A percentile compares a stretch with the other conserved stretches of the same genome.
phyloP scores from a whole-genome alignment of 1,140 invertebrate species.

The Watersipora subatra region DNA sequence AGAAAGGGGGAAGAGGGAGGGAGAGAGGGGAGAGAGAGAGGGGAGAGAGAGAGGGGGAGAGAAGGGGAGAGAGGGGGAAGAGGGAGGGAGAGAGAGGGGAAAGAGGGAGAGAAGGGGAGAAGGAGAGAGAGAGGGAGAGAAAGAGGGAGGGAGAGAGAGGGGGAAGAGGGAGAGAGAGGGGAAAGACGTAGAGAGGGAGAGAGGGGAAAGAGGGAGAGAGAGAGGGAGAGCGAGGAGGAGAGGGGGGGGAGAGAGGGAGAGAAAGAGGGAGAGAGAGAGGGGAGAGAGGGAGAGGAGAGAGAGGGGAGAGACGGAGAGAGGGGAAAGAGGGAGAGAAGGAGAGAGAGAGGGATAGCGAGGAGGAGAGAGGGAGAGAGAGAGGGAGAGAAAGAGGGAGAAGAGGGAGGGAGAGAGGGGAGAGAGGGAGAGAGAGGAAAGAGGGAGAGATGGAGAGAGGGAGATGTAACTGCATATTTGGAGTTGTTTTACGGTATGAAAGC shows the following conservation, averaged over 20 bases:
- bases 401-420: not conserved
- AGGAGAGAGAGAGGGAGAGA: not conserved
- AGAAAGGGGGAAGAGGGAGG: not conserved
- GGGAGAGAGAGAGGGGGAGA: constrained; percentile 2
- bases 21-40: not conserved
- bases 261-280: constrained; percentile 5
- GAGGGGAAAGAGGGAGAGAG: not conserved
- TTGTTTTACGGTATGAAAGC: no score
- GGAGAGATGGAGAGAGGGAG: no score
- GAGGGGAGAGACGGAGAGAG: not conserved
- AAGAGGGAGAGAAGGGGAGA: constrained; percentile 2
- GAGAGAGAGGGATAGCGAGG: not conserved
- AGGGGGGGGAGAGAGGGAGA: not conserved
- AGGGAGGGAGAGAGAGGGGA: not conserved
- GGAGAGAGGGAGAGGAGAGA: constrained; percentile 4
- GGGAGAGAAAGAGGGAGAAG: no score
- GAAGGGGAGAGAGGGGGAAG: constrained; percentile 5
- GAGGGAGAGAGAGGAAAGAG: not conserved
- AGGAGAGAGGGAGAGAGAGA: not conserved
- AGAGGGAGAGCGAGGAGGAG: no score
- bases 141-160: not conserved
- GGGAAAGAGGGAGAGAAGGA: constrained; percentile 3
- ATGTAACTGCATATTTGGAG: no score
- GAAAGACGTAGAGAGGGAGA: not conserved
- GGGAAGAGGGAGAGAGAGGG: constrained; percentile 1